A percentile compares a stretch with the other conserved stretches of the same genome.
phyloP scores from a whole-genome alignment of 2,113 vertebrate genomes.

The Taurulus bubalis region DNA sequence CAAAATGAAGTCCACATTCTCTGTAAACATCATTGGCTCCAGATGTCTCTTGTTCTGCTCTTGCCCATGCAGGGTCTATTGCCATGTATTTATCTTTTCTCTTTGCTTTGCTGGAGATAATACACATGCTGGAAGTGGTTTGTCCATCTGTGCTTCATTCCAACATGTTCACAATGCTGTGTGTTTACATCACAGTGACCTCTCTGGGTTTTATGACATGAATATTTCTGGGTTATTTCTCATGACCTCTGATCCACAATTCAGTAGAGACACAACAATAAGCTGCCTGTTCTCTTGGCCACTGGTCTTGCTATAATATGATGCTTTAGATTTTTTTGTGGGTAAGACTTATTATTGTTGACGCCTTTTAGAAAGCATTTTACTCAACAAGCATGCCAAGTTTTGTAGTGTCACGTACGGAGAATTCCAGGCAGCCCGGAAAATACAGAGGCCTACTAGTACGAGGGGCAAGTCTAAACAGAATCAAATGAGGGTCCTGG shows the following conservation, averaged over 20 bases:
- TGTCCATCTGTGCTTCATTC: conserved; percentile 38
- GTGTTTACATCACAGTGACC: conserved; percentile 10
- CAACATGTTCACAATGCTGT: not conserved
- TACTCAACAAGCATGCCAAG: conserved; percentile 9
- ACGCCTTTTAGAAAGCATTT: conserved; percentile 81
- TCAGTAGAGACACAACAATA: not conserved
- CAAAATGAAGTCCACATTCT: conserved; percentile 40
- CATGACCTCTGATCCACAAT: not conserved
- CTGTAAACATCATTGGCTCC: conserved; percentile 39
- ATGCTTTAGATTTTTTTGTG: not conserved
- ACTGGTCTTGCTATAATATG: not conserved
- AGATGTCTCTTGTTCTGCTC: conserved; percentile 42
- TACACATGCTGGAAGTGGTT: conserved; percentile 27
- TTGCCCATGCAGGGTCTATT: not conserved
- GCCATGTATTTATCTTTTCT: conserved; percentile 24
- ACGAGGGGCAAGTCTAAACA: not conserved
- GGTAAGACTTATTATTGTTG: conserved; percentile 56
- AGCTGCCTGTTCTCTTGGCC: not conserved
- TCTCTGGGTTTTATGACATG: conserved; percentile 8
- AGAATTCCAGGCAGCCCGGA: not conserved
- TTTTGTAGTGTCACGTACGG: conserved; percentile 3
- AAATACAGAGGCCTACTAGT: not conserved
- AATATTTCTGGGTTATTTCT: not conserved
- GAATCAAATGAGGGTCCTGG: not conserved
- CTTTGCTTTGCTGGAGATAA: conserved; percentile 4